Conservation (phyloP, 2,797 vertebrate species). For the Anguilla obscura region DNA sequence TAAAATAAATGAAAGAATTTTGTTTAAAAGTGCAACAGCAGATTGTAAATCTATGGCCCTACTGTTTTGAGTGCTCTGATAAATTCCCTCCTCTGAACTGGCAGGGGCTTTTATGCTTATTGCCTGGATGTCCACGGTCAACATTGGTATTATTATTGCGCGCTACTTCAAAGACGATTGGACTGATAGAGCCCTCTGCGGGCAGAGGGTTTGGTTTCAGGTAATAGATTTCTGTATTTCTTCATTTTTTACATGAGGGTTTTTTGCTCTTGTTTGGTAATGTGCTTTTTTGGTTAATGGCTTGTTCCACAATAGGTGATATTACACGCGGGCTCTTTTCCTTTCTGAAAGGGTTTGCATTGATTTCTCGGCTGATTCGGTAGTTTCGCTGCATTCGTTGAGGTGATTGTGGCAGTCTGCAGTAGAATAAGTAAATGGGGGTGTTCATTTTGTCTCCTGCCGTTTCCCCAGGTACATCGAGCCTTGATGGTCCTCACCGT, state of each 20-base stretch:
- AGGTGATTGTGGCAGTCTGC: background rate
- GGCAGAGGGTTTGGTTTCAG: constrained; percentile 85
- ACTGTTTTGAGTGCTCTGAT: background rate
- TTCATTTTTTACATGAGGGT: background rate
- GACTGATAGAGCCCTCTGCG: constrained; percentile 70
- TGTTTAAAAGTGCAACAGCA: constrained; percentile 1
- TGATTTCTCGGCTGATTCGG: background rate
- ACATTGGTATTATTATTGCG: constrained; percentile 77
- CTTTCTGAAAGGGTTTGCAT: background rate
- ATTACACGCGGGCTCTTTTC: background rate
- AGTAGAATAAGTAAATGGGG: background rate
- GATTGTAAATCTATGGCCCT: background rate
- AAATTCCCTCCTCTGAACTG: constrained; percentile 6
- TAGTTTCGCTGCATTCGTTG: background rate
- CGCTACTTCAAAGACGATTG: constrained; percentile 82
- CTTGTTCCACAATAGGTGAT: background rate
- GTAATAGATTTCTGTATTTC: constrained; percentile 56
- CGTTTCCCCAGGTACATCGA: constrained; percentile 74
- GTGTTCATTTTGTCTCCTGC: background rate
- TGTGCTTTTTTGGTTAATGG: background rate
- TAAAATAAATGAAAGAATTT: background rate
- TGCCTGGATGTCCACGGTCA: constrained; percentile 80
- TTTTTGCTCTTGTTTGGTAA: background rate
- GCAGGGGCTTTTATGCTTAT: constrained; percentile 81
- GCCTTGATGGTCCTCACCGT: constrained; percentile 76